Conservation (phyloP, 2,888 invertebrate species). For the Gryllus longicercus region DNA sequence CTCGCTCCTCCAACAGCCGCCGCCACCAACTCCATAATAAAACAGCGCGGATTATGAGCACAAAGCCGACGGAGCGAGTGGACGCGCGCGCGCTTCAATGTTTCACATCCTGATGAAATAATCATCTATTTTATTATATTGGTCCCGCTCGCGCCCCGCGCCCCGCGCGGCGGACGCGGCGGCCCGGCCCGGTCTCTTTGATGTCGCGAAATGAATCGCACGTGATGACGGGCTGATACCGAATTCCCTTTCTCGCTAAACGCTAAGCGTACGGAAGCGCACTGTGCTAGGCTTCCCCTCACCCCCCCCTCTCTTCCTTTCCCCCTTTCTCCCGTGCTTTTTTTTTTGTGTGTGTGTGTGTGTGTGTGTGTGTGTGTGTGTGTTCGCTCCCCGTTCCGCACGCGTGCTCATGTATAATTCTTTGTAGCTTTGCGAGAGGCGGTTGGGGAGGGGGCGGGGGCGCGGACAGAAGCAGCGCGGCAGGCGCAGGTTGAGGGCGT, state of each 20-base stretch:
- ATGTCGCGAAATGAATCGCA: slow-evolving; percentile 10
- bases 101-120: not conserved
- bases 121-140: not conserved
- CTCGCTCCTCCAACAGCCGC: not conserved
- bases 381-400: not conserved
- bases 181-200: not conserved
- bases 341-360: not conserved
- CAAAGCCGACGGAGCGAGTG: not conserved
- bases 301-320: not conserved
- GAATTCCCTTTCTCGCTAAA: not conserved
- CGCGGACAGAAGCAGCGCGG: not conserved
- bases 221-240: not conserved
- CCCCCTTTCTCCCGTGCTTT: not conserved
- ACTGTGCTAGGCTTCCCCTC: too few species aligned
- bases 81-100: not conserved
- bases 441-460: not conserved
- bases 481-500: not conserved
- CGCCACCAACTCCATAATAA: not conserved
- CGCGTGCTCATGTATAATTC: slow-evolving; percentile 8
- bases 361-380: not conserved
- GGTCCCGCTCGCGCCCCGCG: not conserved
- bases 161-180: not conserved
- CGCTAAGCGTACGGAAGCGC: not conserved
- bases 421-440: not conserved
- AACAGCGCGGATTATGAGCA: not conserved